phyloP scores from a whole-genome alignment of 2,113 vertebrate species.

The Dinomys branickii region DNA sequence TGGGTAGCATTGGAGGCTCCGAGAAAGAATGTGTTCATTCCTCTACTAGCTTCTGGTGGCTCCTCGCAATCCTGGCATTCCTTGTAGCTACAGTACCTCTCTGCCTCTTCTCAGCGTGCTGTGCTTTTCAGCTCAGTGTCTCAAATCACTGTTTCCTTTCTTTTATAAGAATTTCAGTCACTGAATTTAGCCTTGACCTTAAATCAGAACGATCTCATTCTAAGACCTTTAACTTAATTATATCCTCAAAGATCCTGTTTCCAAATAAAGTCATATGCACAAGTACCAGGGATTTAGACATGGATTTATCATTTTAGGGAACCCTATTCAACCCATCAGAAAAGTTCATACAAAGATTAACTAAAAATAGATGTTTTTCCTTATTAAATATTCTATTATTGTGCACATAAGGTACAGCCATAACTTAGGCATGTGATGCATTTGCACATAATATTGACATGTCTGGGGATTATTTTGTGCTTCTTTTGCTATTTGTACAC shows the following conservation, averaged over 20 bases:
- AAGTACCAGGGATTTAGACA: background rate
- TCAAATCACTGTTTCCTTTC: background rate
- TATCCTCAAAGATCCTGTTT: background rate
- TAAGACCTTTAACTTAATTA: background rate
- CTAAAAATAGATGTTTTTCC: background rate
- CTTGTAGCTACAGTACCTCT: background rate
- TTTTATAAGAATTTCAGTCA: background rate
- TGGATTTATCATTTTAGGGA: background rate
- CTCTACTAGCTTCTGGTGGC: rapidly evolving
- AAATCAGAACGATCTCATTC: background rate
- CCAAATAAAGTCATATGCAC: background rate
- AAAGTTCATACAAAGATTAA: background rate
- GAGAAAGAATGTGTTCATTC: background rate
- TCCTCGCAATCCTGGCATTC: background rate
- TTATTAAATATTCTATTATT: background rate
- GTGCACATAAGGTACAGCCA: background rate
- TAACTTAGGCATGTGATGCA: background rate
- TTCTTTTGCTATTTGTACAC: background rate
- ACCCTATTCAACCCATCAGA: background rate
- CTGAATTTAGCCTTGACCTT: background rate
- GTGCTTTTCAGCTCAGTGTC: background rate
- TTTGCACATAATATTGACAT: background rate
- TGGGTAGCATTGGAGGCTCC: too few relatives aligned
- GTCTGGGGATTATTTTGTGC: background rate
- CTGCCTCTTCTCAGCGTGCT: background rate